These are phyloP conservation scores for Cyclura pinguis DNA, from an alignment of 2,797 vertebrate genomes.

Conservation along the genomic window DNA sequence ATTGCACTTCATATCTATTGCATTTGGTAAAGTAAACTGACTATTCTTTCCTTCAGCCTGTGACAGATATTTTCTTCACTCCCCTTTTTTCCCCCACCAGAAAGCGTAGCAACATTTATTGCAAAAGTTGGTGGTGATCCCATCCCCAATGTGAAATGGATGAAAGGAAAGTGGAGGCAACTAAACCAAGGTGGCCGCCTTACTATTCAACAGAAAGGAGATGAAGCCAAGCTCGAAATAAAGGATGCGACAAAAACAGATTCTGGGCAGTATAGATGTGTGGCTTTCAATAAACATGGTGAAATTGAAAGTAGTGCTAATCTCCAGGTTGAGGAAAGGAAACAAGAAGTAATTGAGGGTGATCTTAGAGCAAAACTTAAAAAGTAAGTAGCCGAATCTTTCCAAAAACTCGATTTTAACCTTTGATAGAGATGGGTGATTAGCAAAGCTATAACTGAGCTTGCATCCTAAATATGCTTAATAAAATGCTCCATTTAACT, in stretches of 20 bases:
- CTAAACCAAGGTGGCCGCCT: conserved; percentile 94
- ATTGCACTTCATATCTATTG: background rate
- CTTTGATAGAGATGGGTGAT: background rate
- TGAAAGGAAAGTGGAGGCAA: conserved; percentile 99
- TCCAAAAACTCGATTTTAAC: conserved; percentile 26
- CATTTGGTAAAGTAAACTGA: background rate
- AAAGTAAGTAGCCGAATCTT: conserved; percentile 84
- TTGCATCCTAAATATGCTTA: background rate
- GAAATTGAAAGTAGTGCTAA: conserved; percentile 93
- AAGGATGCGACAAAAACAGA: conserved; percentile 94
- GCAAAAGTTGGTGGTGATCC: conserved; percentile 98
- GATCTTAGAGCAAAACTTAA: conserved; percentile 95
- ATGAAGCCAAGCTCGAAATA: conserved; percentile 94
- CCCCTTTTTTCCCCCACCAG: conserved; percentile 66
- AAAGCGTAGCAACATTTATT: conserved; percentile 90
- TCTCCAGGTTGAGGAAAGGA: conserved; percentile 92
- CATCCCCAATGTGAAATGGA: conserved; percentile 97
- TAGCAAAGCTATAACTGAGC: background rate
- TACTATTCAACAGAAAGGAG: conserved; percentile 90
- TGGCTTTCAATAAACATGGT: conserved; percentile 92
- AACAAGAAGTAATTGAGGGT: conserved; percentile 84
- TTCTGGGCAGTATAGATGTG: conserved; percentile 94
- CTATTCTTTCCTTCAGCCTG: conserved; percentile 7
- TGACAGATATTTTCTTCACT: conserved; percentile 43
- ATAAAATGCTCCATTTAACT: background rate